Conservation (phyloP, 2,113 vertebrate species). For the Pardalotus punctatus region DNA sequence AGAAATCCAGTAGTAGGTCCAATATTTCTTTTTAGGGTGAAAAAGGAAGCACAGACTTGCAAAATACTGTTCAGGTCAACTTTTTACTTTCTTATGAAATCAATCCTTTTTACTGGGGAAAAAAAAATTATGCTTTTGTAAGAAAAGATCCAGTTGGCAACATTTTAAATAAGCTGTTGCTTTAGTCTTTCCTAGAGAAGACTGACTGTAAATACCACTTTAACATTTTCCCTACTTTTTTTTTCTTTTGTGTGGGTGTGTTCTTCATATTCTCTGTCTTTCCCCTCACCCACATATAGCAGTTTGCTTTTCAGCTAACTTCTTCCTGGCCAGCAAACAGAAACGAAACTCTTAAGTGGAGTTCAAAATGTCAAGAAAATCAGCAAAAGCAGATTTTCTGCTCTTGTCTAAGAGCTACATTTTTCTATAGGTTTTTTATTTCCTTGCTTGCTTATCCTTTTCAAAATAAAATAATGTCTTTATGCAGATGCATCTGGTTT, state of each 20-base stretch:
- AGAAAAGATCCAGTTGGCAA: neutral
- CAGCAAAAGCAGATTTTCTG: neutral
- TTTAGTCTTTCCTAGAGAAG: slow-evolving; percentile 23
- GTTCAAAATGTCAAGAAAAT: neutral
- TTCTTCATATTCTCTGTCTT: neutral
- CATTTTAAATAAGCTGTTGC: neutral
- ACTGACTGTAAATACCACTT: neutral
- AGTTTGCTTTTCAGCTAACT: neutral
- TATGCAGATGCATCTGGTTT: neutral
- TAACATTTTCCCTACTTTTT: neutral
- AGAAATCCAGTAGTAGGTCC: neutral
- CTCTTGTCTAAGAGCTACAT: neutral
- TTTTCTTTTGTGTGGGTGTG: neutral
- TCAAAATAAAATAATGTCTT: neutral
- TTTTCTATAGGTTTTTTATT: neutral
- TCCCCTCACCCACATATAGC: neutral
- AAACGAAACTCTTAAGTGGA: neutral
- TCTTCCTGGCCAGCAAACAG: neutral
- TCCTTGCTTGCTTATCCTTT: neutral
- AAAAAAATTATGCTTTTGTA: neutral
- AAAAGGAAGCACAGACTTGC: neutral
- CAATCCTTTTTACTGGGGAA: neutral
- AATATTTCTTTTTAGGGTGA: neutral
- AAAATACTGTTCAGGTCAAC: neutral
- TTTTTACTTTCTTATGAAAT: neutral